These are phyloP conservation scores for Plumapathes pennacea DNA, from an alignment of 92 coral and sea anemone genomes.

Conservation along the genomic window DNA sequence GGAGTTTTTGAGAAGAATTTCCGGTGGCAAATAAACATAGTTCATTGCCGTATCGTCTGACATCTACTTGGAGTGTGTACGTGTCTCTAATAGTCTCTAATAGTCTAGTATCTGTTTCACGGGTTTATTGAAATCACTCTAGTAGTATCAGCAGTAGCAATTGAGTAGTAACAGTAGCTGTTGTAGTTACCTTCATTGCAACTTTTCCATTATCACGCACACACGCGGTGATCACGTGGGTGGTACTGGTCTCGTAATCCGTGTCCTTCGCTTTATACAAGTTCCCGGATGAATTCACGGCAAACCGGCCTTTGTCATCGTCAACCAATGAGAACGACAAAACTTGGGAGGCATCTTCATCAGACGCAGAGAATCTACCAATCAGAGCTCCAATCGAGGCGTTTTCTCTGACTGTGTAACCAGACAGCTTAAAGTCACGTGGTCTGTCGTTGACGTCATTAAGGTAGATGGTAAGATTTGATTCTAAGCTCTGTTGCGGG, in stretches of 20 bases:
- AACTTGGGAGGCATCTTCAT: slow-evolving; percentile 69
- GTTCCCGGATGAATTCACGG: slow-evolving; percentile 59
- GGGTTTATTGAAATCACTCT: too few relatives aligned
- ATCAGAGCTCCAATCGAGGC: slow-evolving; percentile 66
- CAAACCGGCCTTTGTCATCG: slow-evolving; percentile 73
- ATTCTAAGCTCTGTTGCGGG: slow-evolving; percentile 68
- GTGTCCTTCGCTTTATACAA: slow-evolving; percentile 71
- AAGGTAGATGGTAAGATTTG: slow-evolving; percentile 56
- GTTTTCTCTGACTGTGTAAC: slow-evolving; percentile 77
- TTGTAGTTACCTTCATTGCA: slow-evolving; percentile 59
- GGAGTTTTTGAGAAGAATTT: too few relatives aligned
- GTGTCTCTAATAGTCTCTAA: too few relatives aligned
- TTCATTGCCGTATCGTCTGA: too few relatives aligned
- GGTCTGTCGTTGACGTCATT: slow-evolving; percentile 92
- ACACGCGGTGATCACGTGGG: slow-evolving; percentile 56
- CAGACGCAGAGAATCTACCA: slow-evolving; percentile 72
- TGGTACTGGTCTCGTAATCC: slow-evolving; percentile 79
- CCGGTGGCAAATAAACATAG: too few relatives aligned
- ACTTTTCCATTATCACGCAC: slow-evolving; percentile 73
- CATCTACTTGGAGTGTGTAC: too few relatives aligned
- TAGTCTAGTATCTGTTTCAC: too few relatives aligned
- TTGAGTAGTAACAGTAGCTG: too few relatives aligned
- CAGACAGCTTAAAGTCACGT: slow-evolving; percentile 75
- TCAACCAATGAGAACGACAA: slow-evolving; percentile 49
- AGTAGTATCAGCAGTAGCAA: too few relatives aligned